Evolutionary conservation across 2,888 invertebrate genomes (phyloP), one percentile per base, ranked within the genome.

Genomic region (Agrotis exclamationis): DNA sequence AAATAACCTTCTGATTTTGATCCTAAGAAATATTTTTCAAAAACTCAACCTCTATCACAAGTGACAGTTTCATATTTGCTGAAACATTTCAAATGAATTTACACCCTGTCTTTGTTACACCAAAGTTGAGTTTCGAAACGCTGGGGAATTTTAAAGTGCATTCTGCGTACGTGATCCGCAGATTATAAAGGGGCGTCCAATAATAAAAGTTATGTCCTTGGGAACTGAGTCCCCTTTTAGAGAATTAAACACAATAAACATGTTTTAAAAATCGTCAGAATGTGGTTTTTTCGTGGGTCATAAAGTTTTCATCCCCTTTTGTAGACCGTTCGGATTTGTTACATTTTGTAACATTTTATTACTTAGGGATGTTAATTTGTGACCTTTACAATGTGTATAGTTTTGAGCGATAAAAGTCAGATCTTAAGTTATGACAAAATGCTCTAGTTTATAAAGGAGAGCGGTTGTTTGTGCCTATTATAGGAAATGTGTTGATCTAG

Each of bases 201-300:
- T 91, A 91, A 92, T 87, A 90, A 90, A 84, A 93, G 88, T 93
- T 91, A 93, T 92, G 91, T 88, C 90, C 93, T 91, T 94, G 94
- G 93, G 93, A 95, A 94, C 90, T 70, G 59, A 76, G 80, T 91
- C 89, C 91, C 90, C 90, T 91, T 88, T 89, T 80, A 74, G 50
- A 75, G 75, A 73, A 86, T 85, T 87, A 86, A 86, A 88, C 81
- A 89, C 88, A 92, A 91, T 92, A 90, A 93, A 91, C 86, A 88
- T 85, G 86, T 88, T 88, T 84, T 82, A 88, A 88, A 90, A 90
- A 84, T 86, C 82, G 89, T 86, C 87, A 85, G 85, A 89, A 88
- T 87, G 85, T 78, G 73, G 80, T 87, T 90, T 92, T 93, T 91
- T 89, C 76, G 72, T 63, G 63, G 18, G 83, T 85, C 82, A 89